phyloP scores from a whole-genome alignment of 2,888 invertebrate species.

The Anagyrus pseudococci region DNA sequence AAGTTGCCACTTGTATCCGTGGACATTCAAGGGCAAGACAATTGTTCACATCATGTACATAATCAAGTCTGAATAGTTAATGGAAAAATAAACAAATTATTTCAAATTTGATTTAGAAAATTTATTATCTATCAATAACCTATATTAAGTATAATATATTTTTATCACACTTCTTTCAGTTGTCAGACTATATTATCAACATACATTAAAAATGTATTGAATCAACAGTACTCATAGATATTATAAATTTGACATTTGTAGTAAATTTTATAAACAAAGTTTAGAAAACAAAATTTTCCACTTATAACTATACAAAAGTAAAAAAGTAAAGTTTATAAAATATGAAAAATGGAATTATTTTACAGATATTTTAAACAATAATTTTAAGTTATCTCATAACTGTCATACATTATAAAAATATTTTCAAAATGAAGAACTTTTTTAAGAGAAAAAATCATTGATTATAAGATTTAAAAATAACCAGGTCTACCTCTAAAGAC shows the following conservation, averaged over 20 bases:
- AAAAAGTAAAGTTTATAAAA: neutral
- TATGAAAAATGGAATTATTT: no score
- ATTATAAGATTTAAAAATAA: no score
- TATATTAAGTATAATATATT: neutral
- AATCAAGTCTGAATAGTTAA: constrained; percentile 29
- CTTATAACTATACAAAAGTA: neutral
- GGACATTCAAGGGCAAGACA: constrained; percentile 10
- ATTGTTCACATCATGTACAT: constrained; percentile 32
- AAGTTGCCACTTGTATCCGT: constrained; percentile 8
- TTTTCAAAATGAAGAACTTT: neutral
- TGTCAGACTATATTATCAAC: neutral
- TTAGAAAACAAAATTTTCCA: neutral
- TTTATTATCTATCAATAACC: neutral
- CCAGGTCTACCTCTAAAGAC: constrained; percentile 31
- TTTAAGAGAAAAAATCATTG: neutral
- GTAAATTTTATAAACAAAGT: neutral
- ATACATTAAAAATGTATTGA: no score
- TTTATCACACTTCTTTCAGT: no score
- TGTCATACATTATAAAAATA: neutral
- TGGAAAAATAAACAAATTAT: constrained; percentile 35
- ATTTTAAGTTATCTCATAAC: neutral
- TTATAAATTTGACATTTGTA: no score
- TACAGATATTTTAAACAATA: neutral
- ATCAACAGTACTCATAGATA: no score
- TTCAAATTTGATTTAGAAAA: constrained; percentile 22